Base-by-base conservation (phyloP, 1,140 invertebrate species). In the Archivesica marissinica region DNA sequence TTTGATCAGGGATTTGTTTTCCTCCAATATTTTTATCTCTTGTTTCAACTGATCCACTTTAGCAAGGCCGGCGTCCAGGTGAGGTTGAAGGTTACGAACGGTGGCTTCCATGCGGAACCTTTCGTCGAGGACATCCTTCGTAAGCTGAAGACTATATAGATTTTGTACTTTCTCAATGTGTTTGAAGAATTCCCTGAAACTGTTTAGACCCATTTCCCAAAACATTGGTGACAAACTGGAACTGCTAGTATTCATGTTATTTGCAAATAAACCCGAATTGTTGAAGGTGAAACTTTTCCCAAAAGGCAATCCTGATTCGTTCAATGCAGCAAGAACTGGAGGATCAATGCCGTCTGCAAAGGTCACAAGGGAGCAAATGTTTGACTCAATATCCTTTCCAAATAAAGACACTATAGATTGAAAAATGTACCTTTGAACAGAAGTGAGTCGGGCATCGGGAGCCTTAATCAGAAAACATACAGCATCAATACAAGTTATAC, bases 341-440 rank as follows among this genome's bases (percentile, higher is more conserved):
- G 77, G 77, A 20, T 20, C 13, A 23, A 50, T 68, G 9, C 77
- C 77, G 52, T 88, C 88, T 20, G 82, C 74, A 56, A 88, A 88
- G 28, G 88, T 88, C 33, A 87, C 44, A 13, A 88, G 38, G 11
- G 83, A 23, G 35, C 77, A 82, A 25, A 88, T 84, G 30, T 88
- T 88, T 2, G 79, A 23, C 28, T 38, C 74, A 23, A 88, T 88
- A 59, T 88, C 88, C 68, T 87, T 68, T 23, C 88, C 88, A 68
- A 88, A 88, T 0, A 89, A 25, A 11, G 87, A 79, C 39, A 88
- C 20, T 17, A 88, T 89, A 30, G 77, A 44, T 20, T 89, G 28
- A 25, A 88, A 89, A 25, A 88, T 85, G 41, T 88, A 88, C 54
- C 44, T 74, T 47, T 80, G 77, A 13, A 30, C 33, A 50, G 77